A percentile compares a stretch with the other conserved stretches of the same genome.
These are phyloP conservation scores for Heterodera schachtii DNA, from an alignment of 1,140 invertebrate genomes.

Conservation along the genomic window DNA sequence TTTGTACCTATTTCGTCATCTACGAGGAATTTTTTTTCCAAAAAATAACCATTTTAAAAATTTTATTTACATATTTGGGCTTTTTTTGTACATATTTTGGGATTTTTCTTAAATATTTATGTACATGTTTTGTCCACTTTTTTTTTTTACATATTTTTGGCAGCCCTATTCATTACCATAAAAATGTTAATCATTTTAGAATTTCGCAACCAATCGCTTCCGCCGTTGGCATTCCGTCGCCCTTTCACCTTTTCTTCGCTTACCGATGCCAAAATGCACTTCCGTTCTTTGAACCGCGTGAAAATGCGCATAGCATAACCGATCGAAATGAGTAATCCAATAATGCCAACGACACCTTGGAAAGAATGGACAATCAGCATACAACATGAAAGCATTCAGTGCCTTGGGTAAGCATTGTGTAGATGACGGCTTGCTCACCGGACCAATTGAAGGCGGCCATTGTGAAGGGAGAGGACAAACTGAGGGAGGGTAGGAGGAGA, in stretches of 20 bases:
- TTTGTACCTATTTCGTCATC: too few relatives aligned
- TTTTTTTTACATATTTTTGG: too few relatives aligned
- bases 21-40: too few relatives aligned
- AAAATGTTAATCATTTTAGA: too few relatives aligned
- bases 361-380: background rate
- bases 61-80: too few relatives aligned
- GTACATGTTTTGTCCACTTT: too few relatives aligned
- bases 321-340: constrained; percentile 17
- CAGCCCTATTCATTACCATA: too few relatives aligned
- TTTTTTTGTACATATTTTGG: too few relatives aligned
- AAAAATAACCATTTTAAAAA: too few relatives aligned
- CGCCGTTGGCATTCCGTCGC: too few relatives aligned
- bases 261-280: constrained; percentile 14
- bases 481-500: background rate
- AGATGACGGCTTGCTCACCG: constrained; percentile 23
- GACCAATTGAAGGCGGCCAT: constrained; percentile 20
- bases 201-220: too few relatives aligned
- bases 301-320: constrained; percentile 14
- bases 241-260: background rate
- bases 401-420: background rate
- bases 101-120: too few relatives aligned
- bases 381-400: background rate
- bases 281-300: constrained; percentile 14
- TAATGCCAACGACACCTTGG: background rate
- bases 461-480: constrained; percentile 9